Conservation (phyloP, 2,113 vertebrate species). For the Eurystomus gularis region DNA sequence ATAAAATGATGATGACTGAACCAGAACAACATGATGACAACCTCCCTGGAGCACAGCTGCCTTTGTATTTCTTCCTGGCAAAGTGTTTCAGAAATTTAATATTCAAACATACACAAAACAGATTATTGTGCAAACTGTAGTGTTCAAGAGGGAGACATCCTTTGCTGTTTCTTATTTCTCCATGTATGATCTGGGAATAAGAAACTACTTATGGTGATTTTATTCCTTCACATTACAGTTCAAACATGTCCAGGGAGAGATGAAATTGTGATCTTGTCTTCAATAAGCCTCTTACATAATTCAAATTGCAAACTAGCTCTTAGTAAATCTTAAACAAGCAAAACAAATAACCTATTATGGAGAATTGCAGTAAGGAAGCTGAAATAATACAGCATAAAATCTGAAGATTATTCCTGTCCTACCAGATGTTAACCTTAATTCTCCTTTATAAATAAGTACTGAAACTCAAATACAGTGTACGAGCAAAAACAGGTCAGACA, state of each 20-base stretch:
- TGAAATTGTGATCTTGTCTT: not conserved
- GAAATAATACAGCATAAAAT: not conserved
- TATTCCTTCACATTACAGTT: not conserved
- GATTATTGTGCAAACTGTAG: not conserved
- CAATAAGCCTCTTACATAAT: not conserved
- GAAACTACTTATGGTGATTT: not conserved
- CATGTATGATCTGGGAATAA: not conserved
- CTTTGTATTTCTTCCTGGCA: not conserved
- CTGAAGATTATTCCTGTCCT: not conserved
- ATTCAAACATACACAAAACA: not conserved
- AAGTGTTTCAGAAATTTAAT: not conserved
- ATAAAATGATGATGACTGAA: too few relatives aligned
- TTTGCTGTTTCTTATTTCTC: not conserved
- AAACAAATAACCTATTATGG: not conserved
- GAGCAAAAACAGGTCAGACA: not conserved
- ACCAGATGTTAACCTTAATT: not conserved
- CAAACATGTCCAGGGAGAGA: not conserved
- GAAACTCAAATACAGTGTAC: not conserved
- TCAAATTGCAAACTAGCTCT: not conserved
- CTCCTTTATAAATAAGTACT: not conserved
- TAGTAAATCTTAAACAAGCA: not conserved
- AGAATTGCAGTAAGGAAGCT: not conserved
- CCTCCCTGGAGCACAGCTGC: not conserved
- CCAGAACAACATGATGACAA: too few relatives aligned
- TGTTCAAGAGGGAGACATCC: not conserved